Evolutionary conservation across 2,797 vertebrate genomes (phyloP), one percentile per base, ranked within the genome.

Genomic region (Neopelma chrysocephalum): DNA sequence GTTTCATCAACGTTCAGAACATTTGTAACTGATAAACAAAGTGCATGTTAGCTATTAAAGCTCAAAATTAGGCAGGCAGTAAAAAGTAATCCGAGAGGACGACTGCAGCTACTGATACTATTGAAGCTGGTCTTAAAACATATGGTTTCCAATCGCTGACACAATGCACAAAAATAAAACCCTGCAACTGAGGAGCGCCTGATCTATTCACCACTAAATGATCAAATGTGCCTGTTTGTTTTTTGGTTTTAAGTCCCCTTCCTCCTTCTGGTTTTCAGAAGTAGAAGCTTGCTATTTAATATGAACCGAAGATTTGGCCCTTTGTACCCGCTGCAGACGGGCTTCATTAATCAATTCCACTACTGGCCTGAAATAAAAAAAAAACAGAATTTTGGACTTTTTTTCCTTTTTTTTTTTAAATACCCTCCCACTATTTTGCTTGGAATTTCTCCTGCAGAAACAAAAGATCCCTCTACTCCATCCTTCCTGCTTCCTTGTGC

Each of bases 21-120:
- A 95, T 97, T 97, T 96, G 96, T 94, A 96, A 96, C 82, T 96
- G 95, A 97, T 96, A 97, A 97, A 96, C 97, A 97, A 97, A 97
- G 86, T 90, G 94, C 96, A 97, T 96, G 96, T 96, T 96, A 96
- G 93, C 91, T 94, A 96, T 96, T 96, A 97, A 94, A 96, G 78
- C 89, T 89, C 94, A 95, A 78, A 97, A 96, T 94, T 95, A 96
- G 96, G 90, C 90, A 92, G 94, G 95, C 94, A 97, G 96, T 96
- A 96, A 97, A 97, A 96, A 96, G 96, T 96, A 97, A 97, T 95
- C 89, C 72, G 96, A 97, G 96, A 96, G 95, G 95, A 96, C 84
- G 88, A 94, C 93, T 92, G 89, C 68, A 95, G 94, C 94, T 97
- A 97, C 95, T 94, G 97, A 96, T 97, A 97, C 92, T 92, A 97